phyloP scores from a whole-genome alignment of 2,113 vertebrate genomes.

The Oreochromis aureus region DNA sequence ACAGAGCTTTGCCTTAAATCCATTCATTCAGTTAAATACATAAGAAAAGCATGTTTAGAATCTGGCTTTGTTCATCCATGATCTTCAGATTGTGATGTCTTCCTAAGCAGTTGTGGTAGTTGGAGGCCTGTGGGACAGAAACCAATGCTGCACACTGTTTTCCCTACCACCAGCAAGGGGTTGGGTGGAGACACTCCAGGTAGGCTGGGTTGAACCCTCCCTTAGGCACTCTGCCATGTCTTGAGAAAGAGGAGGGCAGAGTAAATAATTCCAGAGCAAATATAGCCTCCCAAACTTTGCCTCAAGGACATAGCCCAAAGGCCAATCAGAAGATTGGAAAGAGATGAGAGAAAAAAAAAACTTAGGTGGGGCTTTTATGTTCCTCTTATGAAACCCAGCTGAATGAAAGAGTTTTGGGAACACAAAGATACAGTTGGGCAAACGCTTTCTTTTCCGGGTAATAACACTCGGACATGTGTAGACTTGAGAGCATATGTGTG shows the following conservation, averaged over 20 bases:
- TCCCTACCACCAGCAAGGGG: slow-evolving; percentile 35
- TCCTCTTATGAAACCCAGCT: slow-evolving; percentile 35
- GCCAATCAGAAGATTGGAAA: slow-evolving; percentile 53
- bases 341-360: slow-evolving; percentile 58
- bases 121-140: slow-evolving; percentile 10
- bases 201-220: slow-evolving; percentile 42
- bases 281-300: slow-evolving; percentile 56
- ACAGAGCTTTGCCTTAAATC: slow-evolving; percentile 6
- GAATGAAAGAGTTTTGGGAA: slow-evolving; percentile 12
- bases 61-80: neutral
- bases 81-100: slow-evolving; percentile 23
- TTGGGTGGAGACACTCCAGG: slow-evolving; percentile 58
- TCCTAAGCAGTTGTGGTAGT: slow-evolving; percentile 17
- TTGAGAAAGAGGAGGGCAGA: slow-evolving; percentile 50
- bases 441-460: neutral
- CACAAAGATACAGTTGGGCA: neutral
- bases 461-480: slow-evolving; percentile 5
- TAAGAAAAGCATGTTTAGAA: neutral
- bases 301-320: slow-evolving; percentile 39
- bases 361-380: slow-evolving; percentile 30
- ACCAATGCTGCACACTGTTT: slow-evolving; percentile 5
- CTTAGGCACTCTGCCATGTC: slow-evolving; percentile 31
- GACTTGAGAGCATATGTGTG: neutral
- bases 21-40: neutral
- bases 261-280: slow-evolving; percentile 67